phyloP scores from a whole-genome alignment of 2,888 invertebrate genomes.

The Nomada fabriciana region DNA sequence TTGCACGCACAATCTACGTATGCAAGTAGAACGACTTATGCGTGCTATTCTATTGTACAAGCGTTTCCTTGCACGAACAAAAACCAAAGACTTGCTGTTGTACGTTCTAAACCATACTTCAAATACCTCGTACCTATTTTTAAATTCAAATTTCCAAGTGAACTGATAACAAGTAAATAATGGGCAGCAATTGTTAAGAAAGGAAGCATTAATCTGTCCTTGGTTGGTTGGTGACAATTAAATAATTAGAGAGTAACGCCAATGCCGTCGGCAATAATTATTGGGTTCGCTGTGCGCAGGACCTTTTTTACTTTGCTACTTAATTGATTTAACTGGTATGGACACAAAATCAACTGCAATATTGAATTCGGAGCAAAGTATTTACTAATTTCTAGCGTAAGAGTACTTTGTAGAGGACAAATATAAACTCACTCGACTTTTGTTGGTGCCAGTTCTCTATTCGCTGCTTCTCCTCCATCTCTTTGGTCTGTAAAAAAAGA shows the following conservation, averaged over 20 bases:
- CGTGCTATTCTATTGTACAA: background rate
- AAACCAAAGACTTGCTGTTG: background rate
- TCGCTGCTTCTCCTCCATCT: background rate
- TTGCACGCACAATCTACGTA: background rate
- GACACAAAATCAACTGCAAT: background rate
- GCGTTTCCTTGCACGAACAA: background rate
- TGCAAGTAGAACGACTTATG: background rate
- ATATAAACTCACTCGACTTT: slow-evolving; percentile 28
- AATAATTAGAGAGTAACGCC: slow-evolving; percentile 6
- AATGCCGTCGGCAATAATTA: background rate
- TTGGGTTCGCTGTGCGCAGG: background rate
- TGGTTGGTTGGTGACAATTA: background rate
- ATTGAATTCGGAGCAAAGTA: background rate
- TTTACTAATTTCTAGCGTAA: background rate
- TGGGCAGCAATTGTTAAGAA: background rate
- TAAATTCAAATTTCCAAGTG: background rate
- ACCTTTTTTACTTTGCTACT: background rate
- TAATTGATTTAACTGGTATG: background rate
- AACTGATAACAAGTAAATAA: background rate
- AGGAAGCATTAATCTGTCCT: slow-evolving; percentile 1
- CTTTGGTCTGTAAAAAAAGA: slow-evolving; percentile 17
- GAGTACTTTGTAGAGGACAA: background rate
- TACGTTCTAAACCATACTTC: too few species aligned
- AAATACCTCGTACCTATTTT: too few species aligned
- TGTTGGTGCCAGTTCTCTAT: background rate